Conservation (phyloP, 2,888 invertebrate species). For the Altica lythri region DNA sequence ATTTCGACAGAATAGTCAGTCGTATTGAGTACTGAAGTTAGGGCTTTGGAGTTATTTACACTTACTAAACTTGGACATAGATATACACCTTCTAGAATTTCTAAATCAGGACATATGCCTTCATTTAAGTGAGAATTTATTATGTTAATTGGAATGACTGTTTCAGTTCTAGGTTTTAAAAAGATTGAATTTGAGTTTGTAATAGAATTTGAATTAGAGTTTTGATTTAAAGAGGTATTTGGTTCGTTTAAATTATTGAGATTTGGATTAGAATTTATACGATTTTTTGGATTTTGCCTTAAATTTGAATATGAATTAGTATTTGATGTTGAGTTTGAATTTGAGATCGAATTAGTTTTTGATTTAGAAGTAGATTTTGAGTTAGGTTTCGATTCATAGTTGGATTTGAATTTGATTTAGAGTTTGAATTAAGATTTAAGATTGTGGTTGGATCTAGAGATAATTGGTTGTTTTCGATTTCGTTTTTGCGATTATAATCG, state of each 20-base stretch:
- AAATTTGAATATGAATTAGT: no score
- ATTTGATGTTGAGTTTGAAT: no score
- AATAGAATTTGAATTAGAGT: no score
- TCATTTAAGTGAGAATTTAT: neutral
- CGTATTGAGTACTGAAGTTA: conserved; percentile 9
- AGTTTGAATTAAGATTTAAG: no score
- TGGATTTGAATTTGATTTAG: no score
- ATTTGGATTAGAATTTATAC: no score
- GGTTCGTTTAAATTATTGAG: neutral
- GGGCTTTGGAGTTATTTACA: conserved; percentile 1
- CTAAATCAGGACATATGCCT: neutral
- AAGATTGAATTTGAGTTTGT: neutral
- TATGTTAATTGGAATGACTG: conserved; percentile 30
- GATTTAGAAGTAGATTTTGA: conserved; percentile 4
- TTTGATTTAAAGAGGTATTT: no score
- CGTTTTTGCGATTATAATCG: no score
- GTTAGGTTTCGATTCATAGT: no score
- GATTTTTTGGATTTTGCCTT: no score
- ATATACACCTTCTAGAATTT: conserved; percentile 13
- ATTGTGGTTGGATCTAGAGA: no score
- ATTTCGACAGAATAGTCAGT: neutral
- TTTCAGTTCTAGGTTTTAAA: neutral
- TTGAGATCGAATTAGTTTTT: neutral
- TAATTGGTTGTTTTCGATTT: no score
- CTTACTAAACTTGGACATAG: conserved; percentile 12